Conservation (phyloP, 1,140 invertebrate species). For the Sarcophaga bullata region DNA sequence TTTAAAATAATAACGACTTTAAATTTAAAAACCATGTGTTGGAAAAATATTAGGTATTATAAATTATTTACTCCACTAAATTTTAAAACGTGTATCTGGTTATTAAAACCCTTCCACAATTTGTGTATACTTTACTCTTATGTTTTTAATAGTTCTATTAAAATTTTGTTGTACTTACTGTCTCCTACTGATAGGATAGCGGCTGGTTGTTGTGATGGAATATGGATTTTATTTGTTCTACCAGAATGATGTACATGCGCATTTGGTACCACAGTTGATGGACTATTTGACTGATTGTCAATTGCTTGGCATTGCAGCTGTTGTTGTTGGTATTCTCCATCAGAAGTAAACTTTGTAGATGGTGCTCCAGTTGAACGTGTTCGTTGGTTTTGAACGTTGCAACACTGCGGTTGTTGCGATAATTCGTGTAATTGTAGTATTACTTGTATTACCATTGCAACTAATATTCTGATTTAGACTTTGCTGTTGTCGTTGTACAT, state of each 20-base stretch:
- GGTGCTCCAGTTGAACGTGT: conserved; percentile 29
- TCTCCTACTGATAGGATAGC: conserved; percentile 34
- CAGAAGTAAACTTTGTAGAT: conserved; percentile 29
- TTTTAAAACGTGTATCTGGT: too few species aligned
- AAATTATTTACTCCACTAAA: too few species aligned
- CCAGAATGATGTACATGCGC: conserved; percentile 16
- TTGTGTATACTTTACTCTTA: too few species aligned
- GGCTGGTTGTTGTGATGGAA: conserved; percentile 41
- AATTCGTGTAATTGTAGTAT: conserved; percentile 29
- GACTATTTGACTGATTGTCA: conserved; percentile 14
- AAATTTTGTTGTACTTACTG: conserved; percentile 36
- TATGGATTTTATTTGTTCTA: conserved; percentile 33
- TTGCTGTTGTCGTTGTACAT: conserved; percentile 30
- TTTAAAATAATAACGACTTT: too few species aligned
- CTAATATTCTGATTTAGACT: conserved; percentile 5
- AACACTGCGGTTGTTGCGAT: conserved; percentile 23
- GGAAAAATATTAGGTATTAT: too few species aligned
- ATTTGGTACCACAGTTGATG: not conserved
- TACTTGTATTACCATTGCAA: conserved; percentile 14
- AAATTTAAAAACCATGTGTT: too few species aligned
- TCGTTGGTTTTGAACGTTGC: conserved; percentile 1
- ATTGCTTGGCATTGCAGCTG: not conserved
- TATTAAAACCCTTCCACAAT: too few species aligned
- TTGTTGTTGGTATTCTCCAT: conserved; percentile 33
- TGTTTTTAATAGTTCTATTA: too few species aligned